Conservation (phyloP, 2,888 invertebrate genomes). For the Epistrophe grossulariae region DNA sequence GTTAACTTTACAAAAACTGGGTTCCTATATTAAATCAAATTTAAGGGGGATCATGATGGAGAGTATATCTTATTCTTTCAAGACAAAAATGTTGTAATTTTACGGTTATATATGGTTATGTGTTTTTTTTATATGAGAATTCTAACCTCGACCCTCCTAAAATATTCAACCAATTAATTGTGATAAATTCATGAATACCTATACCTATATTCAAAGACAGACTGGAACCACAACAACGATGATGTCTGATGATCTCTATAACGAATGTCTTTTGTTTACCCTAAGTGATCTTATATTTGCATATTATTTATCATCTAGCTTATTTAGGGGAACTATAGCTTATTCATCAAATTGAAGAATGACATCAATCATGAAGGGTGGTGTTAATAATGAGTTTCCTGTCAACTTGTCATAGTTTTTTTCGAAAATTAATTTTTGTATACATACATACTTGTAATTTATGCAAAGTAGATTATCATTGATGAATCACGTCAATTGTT, state of each 20-base stretch:
- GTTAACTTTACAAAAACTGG: no score
- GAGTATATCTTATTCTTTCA: no score
- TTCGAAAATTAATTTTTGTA: background rate
- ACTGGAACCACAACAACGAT: slow-evolving; percentile 10
- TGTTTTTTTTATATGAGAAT: no score
- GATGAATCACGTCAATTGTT: background rate
- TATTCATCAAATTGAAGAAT: slow-evolving; percentile 51
- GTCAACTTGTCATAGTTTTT: slow-evolving; percentile 42
- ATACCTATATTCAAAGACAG: background rate
- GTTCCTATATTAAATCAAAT: no score
- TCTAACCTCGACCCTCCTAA: no score
- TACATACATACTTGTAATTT: background rate
- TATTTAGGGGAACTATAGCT: slow-evolving; percentile 28
- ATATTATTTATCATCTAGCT: slow-evolving; percentile 32
- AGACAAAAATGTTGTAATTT: no score
- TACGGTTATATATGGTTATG: no score
- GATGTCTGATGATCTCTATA: slow-evolving; percentile 14
- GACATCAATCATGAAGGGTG: slow-evolving; percentile 45
- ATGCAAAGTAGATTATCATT: slow-evolving; percentile 19
- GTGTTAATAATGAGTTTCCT: slow-evolving; percentile 44
- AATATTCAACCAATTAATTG: background rate
- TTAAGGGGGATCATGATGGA: no score
- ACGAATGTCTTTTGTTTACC: slow-evolving; percentile 39
- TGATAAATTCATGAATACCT: slow-evolving; percentile 1
- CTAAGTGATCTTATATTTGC: slow-evolving; percentile 49